Evolutionary conservation across 2,113 vertebrate genomes (phyloP), one percentile per base, ranked within the genome.

Genomic region (Sturnus vulgaris): DNA sequence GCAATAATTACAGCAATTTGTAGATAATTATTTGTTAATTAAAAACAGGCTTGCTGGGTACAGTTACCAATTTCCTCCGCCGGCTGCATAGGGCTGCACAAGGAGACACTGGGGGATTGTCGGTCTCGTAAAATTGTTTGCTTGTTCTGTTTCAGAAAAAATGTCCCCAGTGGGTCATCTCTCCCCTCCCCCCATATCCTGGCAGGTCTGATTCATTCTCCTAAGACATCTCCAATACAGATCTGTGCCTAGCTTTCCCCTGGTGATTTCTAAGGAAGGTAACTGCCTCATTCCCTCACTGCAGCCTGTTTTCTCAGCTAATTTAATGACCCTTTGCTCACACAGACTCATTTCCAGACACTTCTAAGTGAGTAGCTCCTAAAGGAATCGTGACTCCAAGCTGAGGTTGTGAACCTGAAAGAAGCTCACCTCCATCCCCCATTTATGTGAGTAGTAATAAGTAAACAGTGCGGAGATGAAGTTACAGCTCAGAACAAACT

Each of bases 21-120:
- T 93, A 96, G 96, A 94, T 97, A 96, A 96, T 97, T 97, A 97
- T 96, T 96, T 94, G 94, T 97, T 97, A 97, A 97, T 96, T 97
- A 96, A 96, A 97, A 97, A 94, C 95, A 95, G 95, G 69, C 95
- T 96, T 96, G 90, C 95, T 94, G 96, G 90, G 92, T 93, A 95
- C 88, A 96, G 95, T 96, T 95, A 96, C 90, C 93, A 96, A 95
- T 96, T 97, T 96, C 94, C 94, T 94, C 76, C 0, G 3, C 92
- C 52, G 86, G 88, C 90, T 96, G 88, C 76, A 40, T 57, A 64
- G 93, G 86, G 64, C 90, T 95, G 90, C 2, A 7, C 79, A 78
- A 96, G 80, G 94, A 96, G 93, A 64, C 95, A 35, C 92, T 63
- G 68, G 94, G 80, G 95, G 90, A 96, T 88, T 95, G 93, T 39